Conservation (phyloP, 1,140 invertebrate species). For the Chironomus tepperi region DNA sequence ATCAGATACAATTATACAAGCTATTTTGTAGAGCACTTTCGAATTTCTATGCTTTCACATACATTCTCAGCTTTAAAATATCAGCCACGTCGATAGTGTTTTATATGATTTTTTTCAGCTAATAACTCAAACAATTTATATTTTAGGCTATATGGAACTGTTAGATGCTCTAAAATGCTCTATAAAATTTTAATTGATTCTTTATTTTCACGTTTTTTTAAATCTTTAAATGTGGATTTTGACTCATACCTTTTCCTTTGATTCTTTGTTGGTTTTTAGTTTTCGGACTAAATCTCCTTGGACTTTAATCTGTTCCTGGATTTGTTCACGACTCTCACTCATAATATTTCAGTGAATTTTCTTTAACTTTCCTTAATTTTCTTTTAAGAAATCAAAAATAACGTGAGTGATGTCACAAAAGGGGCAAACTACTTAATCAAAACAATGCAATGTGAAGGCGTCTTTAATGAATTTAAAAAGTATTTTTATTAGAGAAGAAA, state of each 20-base stretch:
- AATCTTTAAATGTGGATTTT: constrained; percentile 27
- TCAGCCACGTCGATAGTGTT: neutral
- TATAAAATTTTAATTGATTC: constrained; percentile 30
- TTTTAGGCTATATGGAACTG: neutral
- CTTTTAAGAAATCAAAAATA: neutral
- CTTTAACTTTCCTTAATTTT: neutral
- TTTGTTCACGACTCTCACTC: constrained; percentile 43
- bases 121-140: too few species aligned
- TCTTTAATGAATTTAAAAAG: too few species aligned
- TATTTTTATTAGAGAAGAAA: too few species aligned
- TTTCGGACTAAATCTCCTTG: constrained; percentile 74
- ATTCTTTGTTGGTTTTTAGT: constrained; percentile 70
- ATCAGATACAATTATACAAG: constrained; percentile 8
- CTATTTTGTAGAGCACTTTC: neutral
- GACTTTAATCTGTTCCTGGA: constrained; percentile 61
- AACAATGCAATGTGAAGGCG: too few species aligned
- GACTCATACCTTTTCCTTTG: constrained; percentile 54
- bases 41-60: neutral
- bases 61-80: neutral
- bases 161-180: neutral
- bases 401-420: neutral
- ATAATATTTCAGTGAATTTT: constrained; percentile 27
- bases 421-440: too few species aligned
- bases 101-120: neutral
- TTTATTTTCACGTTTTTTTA: constrained; percentile 26